phyloP scores from a whole-genome alignment of 2,797 vertebrate genomes.

The Mastacembelus armatus region DNA sequence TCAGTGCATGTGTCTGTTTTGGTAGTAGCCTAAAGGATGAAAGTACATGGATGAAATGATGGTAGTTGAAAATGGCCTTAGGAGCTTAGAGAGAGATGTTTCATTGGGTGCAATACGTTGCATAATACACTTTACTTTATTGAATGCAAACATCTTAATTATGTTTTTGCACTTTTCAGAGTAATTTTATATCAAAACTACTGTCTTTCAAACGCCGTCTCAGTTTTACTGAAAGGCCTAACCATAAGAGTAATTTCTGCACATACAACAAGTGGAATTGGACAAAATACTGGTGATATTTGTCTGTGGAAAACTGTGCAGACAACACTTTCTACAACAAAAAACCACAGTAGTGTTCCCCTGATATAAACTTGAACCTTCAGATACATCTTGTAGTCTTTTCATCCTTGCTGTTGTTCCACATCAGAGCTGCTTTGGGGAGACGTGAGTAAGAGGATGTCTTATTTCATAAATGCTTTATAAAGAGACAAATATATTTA shows the following conservation, averaged over 20 bases:
- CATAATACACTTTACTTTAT: constrained; percentile 32
- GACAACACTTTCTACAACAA: background rate
- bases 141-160: constrained; percentile 54
- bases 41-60: constrained; percentile 31
- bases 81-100: constrained; percentile 29
- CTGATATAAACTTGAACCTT: constrained; percentile 27
- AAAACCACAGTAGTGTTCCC: background rate
- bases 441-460: constrained; percentile 37
- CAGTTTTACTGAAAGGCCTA: constrained; percentile 59
- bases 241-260: background rate
- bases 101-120: constrained; percentile 53
- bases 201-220: constrained; percentile 52
- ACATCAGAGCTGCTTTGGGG: constrained; percentile 68
- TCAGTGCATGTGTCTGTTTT: constrained; percentile 60
- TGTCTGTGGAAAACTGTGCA: constrained; percentile 23
- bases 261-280: background rate
- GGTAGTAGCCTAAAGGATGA: constrained; percentile 20
- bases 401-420: constrained; percentile 30
- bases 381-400: constrained; percentile 16
- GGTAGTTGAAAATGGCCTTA: constrained; percentile 70
- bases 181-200: constrained; percentile 51
- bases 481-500: constrained; percentile 70
- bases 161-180: constrained; percentile 68
- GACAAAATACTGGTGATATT: background rate
- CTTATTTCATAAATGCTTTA: constrained; percentile 72